phyloP scores from a whole-genome alignment of 2,113 vertebrate genomes.

The Willisornis vidua region DNA sequence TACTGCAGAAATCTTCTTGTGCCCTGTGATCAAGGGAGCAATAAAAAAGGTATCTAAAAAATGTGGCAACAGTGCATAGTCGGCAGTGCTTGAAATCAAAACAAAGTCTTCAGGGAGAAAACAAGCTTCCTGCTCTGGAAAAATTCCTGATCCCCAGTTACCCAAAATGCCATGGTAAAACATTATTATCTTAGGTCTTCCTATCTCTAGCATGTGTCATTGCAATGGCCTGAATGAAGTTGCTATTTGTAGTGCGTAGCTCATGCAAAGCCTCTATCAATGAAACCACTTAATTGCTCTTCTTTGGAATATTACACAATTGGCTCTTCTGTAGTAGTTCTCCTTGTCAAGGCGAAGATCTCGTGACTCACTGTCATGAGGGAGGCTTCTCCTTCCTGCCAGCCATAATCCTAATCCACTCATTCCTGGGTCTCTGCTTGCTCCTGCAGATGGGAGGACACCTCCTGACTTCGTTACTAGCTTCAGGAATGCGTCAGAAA shows the following conservation, averaged over 20 bases:
- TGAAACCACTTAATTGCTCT: background rate
- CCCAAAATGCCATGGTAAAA: background rate
- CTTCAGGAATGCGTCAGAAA: background rate
- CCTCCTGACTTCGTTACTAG: background rate
- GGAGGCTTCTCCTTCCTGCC: background rate
- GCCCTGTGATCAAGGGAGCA: background rate
- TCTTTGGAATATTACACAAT: background rate
- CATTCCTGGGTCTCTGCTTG: background rate
- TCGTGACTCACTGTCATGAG: conserved; percentile 43
- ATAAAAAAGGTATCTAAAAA: conserved; percentile 22
- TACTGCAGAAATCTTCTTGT: background rate
- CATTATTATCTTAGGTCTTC: background rate
- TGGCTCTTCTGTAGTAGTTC: background rate
- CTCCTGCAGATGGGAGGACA: background rate
- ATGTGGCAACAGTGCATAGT: background rate
- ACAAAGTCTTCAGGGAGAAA: background rate
- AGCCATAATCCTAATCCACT: accelerated
- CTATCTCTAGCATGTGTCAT: background rate
- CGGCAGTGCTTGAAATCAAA: background rate
- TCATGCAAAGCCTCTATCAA: background rate
- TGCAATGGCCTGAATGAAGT: background rate
- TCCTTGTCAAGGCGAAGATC: background rate
- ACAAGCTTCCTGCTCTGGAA: background rate
- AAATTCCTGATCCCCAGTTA: background rate
- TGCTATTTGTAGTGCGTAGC: background rate